These are phyloP conservation scores for Trypoxylon attenuatum DNA, from an alignment of 2,888 invertebrate genomes.

Conservation along the genomic window DNA sequence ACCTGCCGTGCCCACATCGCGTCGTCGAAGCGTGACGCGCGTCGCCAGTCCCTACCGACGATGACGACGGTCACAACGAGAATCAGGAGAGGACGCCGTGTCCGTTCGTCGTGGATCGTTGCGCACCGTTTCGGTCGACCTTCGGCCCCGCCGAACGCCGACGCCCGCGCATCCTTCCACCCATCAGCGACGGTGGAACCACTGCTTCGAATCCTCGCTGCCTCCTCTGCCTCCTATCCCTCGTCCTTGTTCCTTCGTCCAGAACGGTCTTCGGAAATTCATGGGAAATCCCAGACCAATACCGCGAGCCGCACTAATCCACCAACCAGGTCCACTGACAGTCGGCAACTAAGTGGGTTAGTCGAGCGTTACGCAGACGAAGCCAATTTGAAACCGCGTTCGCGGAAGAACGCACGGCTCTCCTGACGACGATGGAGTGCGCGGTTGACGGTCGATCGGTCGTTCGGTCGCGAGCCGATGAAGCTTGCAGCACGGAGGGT, in stretches of 20 bases:
- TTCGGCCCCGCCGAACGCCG: not conserved
- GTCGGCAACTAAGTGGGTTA: too few relatives aligned
- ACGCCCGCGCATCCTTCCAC: not conserved
- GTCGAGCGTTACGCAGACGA: too few relatives aligned
- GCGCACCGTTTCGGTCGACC: not conserved
- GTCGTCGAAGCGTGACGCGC: not conserved
- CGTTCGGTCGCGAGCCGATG: too few relatives aligned
- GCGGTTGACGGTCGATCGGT: too few relatives aligned
- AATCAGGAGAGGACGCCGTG: not conserved
- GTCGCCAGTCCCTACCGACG: not conserved
- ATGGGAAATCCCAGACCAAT: not conserved
- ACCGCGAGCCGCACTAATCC: not conserved
- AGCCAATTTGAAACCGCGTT: too few relatives aligned
- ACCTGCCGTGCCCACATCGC: conserved; percentile 26
- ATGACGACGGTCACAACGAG: not conserved
- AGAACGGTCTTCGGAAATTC: not conserved
- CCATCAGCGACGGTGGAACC: too few relatives aligned
- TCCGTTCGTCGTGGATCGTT: not conserved
- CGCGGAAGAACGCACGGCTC: not conserved
- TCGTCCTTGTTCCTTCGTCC: not conserved
- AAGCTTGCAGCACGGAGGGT: too few relatives aligned
- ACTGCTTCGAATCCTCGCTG: not conserved
- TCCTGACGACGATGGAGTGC: too few relatives aligned
- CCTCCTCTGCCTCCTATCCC: not conserved
- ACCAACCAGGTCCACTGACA: too few relatives aligned